Evolutionary conservation across 2,113 vertebrate genomes (phyloP), one percentile per base, ranked within the genome.

Genomic region (Emberiza fucata): DNA sequence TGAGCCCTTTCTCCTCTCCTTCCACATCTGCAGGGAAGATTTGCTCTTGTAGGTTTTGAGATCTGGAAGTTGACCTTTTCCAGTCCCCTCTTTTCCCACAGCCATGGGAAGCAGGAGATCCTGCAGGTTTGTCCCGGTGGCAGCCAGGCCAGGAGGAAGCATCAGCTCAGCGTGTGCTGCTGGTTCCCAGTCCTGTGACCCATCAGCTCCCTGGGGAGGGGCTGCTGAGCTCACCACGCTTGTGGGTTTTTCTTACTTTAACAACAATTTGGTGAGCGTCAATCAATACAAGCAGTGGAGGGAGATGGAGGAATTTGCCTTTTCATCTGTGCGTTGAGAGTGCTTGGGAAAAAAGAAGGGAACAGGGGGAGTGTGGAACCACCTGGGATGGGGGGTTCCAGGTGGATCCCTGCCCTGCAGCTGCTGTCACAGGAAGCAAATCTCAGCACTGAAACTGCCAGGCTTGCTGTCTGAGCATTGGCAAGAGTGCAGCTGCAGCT

Each of bases 81-180:
- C 35, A 21, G 50, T 19, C 9, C 48, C 8, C 8, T 31, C 12
- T 83, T 60, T 9, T 56, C 60, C 40, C 0, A 0, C 65, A 57
- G 68, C 65, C 44, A 31, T 23, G 6, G 47, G 33, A 60, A 37
- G 12, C 1, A 5, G 44, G 3, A 51, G 57, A 24, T 54, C 12
- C 40, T 59, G 65, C 54, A 42, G 69, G 56, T 92, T 71, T 81
- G 60, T 85, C 18, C 71, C 15, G 5, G 59, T 47, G 37, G 50
- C 64, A 56, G 63, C 59, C 35, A 27, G 40, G 59, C 64, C 3
- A 10, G 56, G 48, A 80, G 48, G 27, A 65, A 35, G 53, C 51
- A 44, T 39, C 9, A 5, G 56, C 35, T 65, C 5, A 12, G 28
- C 31, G 51, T 54, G n/a, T 50, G 29, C 29, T 54, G 53, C 53